Evolutionary conservation across 2,113 vertebrate species (phyloP).

Genomic region (Neopipo cinnamomea): DNA sequence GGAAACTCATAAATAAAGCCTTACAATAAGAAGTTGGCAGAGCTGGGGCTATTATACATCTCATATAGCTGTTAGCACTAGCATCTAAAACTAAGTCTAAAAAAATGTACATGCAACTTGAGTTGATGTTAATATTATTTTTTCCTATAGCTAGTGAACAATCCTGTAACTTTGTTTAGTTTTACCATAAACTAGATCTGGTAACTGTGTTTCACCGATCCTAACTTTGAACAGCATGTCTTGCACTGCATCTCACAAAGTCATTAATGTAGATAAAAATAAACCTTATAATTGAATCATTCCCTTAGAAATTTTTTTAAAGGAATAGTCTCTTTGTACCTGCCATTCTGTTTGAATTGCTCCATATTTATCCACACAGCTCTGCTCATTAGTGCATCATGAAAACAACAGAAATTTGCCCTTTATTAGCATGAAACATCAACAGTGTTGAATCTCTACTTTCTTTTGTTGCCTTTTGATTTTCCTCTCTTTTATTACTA

Average conservation of each 20-base stretch:
- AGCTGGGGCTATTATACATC: neutral
- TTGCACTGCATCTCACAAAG: neutral
- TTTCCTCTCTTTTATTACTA: neutral
- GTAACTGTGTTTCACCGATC: neutral
- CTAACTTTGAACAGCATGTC: neutral
- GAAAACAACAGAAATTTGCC: neutral
- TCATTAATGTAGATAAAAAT: neutral
- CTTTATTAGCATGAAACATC: neutral
- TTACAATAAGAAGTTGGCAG: neutral
- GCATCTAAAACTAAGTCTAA: neutral
- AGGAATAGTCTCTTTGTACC: neutral
- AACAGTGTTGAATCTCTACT: neutral
- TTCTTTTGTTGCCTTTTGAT: neutral
- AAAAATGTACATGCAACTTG: neutral
- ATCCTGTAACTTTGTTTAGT: neutral
- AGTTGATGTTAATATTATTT: slow-evolving; percentile 4
- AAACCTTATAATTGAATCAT: neutral
- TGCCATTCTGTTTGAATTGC: neutral
- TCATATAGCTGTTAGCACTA: neutral
- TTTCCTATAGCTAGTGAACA: neutral
- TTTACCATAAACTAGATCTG: neutral
- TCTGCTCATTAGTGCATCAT: neutral
- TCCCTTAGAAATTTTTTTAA: neutral
- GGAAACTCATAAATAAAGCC: neutral
- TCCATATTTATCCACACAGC: neutral